A percentile compares a stretch with the other conserved stretches of the same genome.
phyloP scores from a whole-genome alignment of 2,888 invertebrate genomes.

The Nebria brevicollis region DNA sequence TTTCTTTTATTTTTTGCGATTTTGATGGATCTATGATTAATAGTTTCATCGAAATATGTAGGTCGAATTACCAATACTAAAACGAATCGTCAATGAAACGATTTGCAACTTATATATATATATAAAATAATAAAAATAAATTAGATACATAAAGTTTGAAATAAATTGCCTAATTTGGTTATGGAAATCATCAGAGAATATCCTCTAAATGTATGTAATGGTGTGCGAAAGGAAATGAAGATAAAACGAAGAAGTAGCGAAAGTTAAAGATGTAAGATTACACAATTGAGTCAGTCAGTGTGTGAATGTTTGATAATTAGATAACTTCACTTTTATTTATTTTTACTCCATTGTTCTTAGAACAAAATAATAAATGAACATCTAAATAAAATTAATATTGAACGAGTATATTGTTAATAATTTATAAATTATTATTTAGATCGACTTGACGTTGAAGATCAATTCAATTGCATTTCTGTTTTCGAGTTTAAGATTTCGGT shows the following conservation, averaged over 20 bases:
- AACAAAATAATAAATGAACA: background rate
- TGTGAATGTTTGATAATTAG: background rate
- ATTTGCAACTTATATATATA: no score
- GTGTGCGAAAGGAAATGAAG: background rate
- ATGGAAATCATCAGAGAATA: no score
- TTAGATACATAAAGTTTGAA: background rate
- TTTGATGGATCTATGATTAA: background rate
- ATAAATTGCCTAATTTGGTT: no score
- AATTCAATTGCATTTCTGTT: no score
- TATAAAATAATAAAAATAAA: background rate
- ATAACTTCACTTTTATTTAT: background rate
- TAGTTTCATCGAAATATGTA: slow-evolving; percentile 12
- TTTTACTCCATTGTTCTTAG: background rate
- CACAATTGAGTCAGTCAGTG: background rate
- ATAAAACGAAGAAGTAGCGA: background rate
- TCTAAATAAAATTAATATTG: no score
- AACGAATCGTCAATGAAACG: background rate
- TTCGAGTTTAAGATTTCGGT: background rate
- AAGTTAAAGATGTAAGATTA: background rate
- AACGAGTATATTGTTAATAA: no score
- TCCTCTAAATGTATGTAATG: no score
- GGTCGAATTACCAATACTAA: background rate
- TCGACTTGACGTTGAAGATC: no score
- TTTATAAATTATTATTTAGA: background rate
- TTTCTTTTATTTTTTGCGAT: slow-evolving; percentile 8